A percentile compares a stretch with the other conserved stretches of the same genome.
Evolutionary conservation across 2,113 vertebrate genomes (phyloP).

Genomic region (Seriola quinqueradiata): DNA sequence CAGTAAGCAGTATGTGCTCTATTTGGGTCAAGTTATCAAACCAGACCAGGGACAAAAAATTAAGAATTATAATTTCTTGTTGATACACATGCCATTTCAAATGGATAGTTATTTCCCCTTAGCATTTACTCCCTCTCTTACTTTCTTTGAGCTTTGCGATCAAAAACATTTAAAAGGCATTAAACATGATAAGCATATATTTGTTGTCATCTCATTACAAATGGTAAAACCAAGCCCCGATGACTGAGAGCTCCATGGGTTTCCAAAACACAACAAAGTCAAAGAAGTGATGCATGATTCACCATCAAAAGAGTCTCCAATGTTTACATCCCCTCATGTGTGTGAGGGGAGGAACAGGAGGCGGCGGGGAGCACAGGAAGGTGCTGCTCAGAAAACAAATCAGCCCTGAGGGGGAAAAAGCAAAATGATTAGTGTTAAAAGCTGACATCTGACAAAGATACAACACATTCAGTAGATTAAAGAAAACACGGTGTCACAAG

Average conservation of each 20-base stretch:
- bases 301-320: background rate
- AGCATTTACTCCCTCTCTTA: background rate
- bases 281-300: background rate
- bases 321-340: background rate
- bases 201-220: background rate
- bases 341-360: background rate
- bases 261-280: conserved; percentile 3
- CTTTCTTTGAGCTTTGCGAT: background rate
- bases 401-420: background rate
- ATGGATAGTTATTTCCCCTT: background rate
- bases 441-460: too few relatives aligned
- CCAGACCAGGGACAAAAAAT: too few relatives aligned
- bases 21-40: too few relatives aligned
- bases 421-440: background rate
- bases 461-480: background rate
- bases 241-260: background rate
- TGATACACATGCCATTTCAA: too few relatives aligned
- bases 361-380: background rate
- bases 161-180: background rate
- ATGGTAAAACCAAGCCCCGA: background rate
- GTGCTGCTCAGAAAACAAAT: background rate
- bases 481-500: background rate
- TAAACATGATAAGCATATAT: background rate
- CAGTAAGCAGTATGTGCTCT: too few relatives aligned
- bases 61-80: too few relatives aligned